phyloP scores from a whole-genome alignment of 2,113 vertebrate species.

The Paramisgurnus dabryanus region DNA sequence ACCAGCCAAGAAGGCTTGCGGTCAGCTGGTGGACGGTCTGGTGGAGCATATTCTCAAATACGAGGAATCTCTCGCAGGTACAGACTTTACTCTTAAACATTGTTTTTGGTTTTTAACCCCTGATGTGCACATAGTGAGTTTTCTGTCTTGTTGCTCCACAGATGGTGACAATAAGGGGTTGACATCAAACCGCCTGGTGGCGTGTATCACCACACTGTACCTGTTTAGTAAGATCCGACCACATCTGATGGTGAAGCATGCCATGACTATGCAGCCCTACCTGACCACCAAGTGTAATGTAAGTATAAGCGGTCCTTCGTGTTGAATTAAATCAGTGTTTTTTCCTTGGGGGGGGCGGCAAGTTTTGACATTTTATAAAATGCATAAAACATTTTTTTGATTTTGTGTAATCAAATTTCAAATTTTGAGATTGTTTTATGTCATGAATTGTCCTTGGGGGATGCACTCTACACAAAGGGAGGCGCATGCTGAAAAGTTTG shows the following conservation, averaged over 20 bases:
- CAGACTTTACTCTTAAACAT: background rate
- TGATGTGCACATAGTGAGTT: background rate
- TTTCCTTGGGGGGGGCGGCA: no score
- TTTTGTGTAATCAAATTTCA: no score
- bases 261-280: conserved; percentile 99
- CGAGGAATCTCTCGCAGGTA: conserved; percentile 94
- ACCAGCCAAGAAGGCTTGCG: conserved; percentile 97
- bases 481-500: background rate
- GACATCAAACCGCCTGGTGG: conserved; percentile 90
- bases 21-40: conserved; percentile 97
- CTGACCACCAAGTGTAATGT: conserved; percentile 99
- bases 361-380: no score
- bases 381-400: no score
- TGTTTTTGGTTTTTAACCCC: background rate
- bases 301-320: conserved; percentile 65
- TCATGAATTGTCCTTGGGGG: no score
- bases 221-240: conserved; percentile 99
- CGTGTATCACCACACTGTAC: conserved; percentile 97
- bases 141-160: background rate
- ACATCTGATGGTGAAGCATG: conserved; percentile 98
- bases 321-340: background rate
- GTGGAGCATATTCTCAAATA: conserved; percentile 98
- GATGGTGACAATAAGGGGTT: conserved; percentile 89
- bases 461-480: no score
- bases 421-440: no score